phyloP scores from a whole-genome alignment of 2,888 invertebrate genomes.

The Conops quadrifasciatus region DNA sequence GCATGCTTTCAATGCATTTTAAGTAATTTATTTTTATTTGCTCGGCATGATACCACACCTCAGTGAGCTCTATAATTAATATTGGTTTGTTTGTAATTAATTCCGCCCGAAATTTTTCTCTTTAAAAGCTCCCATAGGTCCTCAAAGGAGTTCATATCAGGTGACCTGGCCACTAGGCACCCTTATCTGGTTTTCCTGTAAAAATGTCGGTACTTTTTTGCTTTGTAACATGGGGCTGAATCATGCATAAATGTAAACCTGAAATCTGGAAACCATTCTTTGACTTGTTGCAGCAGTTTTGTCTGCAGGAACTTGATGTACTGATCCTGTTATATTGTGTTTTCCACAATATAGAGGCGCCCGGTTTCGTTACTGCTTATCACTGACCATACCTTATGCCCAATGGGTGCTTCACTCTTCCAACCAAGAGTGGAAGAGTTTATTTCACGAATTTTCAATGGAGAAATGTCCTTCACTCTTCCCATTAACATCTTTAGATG shows the following conservation, averaged over 20 bases:
- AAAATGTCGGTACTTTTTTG: neutral
- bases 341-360: neutral
- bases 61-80: neutral
- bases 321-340: neutral
- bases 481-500: neutral
- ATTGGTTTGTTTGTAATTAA: neutral
- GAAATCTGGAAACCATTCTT: neutral
- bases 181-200: neutral
- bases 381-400: neutral
- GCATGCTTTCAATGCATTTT: neutral
- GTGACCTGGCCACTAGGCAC: neutral
- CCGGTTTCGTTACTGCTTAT: neutral
- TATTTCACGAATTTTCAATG: conserved; percentile 7
- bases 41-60: neutral
- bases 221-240: neutral
- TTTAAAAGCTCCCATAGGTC: neutral
- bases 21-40: neutral
- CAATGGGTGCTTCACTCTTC: neutral
- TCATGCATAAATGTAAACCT: neutral
- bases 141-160: neutral
- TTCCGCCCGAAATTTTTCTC: neutral
- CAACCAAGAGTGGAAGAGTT: too few species aligned
- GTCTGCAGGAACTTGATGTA: neutral
- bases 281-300: neutral
- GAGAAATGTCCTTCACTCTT: neutral